Percentiles rank a stretch among this genome's conserved stretches.
Evolutionary conservation across 2,797 vertebrate genomes (phyloP).

Genomic region (Novumbra hubbsi): DNA sequence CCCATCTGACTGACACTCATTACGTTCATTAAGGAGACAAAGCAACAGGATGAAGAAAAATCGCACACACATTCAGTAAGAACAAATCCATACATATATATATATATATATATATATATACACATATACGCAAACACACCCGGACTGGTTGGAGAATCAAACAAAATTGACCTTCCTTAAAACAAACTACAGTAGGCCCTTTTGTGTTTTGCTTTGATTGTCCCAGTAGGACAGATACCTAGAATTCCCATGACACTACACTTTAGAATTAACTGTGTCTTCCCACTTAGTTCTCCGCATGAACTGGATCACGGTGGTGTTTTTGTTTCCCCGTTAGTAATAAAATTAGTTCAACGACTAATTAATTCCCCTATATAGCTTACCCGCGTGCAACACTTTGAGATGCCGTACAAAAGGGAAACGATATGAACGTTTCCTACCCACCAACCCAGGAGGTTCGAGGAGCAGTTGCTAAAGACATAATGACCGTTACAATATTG

Average conservation of each 20-base stretch:
- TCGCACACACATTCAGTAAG: conserved; percentile 1
- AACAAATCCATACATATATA: conserved; percentile 12
- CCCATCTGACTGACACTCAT: conserved; percentile 78
- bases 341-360: conserved; percentile 14
- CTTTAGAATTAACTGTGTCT: not conserved
- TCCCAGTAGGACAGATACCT: no score
- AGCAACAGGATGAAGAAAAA: conserved; percentile 42
- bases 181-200: conserved; percentile 23
- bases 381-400: not conserved
- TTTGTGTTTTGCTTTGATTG: not conserved
- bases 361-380: conserved; percentile 50
- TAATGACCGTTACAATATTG: conserved; percentile 42
- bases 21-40: conserved; percentile 76
- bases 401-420: conserved; percentile 46
- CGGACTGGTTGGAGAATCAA: not conserved
- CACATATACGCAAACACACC: conserved; percentile 19
- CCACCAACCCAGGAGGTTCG: conserved; percentile 44
- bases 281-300: not conserved
- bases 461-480: conserved; percentile 41
- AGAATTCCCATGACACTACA: not conserved
- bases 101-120: no score
- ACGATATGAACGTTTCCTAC: conserved; percentile 49
- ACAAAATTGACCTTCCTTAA: conserved; percentile 37
- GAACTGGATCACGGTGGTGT: not conserved
- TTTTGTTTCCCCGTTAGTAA: no score